Percentiles rank a stretch among this genome's conserved stretches.
Conservation (phyloP, 2,888 invertebrate genomes). For the Perizoma flavofasciatum region DNA sequence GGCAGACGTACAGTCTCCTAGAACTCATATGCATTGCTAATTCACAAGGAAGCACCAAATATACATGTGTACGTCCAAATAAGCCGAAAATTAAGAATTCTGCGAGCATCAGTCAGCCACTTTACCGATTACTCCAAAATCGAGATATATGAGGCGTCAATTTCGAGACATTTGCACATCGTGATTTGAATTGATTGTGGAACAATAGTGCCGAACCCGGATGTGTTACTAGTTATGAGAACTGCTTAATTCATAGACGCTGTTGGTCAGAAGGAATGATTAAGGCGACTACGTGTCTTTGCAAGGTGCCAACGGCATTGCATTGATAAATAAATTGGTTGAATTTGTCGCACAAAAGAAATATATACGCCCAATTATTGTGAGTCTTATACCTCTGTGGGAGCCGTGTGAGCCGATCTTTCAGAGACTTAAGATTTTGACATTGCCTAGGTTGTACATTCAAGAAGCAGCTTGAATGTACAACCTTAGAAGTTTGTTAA, state of each 20-base stretch:
- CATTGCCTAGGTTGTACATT: no score
- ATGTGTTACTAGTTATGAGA: constrained; percentile 40
- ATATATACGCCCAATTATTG: no score
- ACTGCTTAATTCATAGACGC: constrained; percentile 20
- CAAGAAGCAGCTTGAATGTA: no score
- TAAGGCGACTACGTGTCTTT: constrained; percentile 3
- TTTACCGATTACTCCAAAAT: constrained; percentile 68
- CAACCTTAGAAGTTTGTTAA: no score
- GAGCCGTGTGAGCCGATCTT: no score
- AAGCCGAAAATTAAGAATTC: constrained; percentile 55
- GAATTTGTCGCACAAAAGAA: no score
- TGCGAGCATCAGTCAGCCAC: constrained; percentile 46
- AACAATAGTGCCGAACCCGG: constrained; percentile 61
- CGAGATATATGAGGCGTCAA: constrained; percentile 73
- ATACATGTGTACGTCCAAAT: constrained; percentile 29
- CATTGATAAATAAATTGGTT: no score
- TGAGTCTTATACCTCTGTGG: no score
- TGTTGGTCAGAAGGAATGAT: neutral
- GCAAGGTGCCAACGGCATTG: neutral
- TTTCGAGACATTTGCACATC: constrained; percentile 59
- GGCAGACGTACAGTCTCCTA: constrained; percentile 64
- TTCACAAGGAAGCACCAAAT: constrained; percentile 43
- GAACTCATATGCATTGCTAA: constrained; percentile 73
- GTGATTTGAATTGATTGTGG: constrained; percentile 64
- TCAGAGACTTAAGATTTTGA: no score